Evolutionary conservation across 2,888 invertebrate species (phyloP).

Genomic region (Andrena minutula): DNA sequence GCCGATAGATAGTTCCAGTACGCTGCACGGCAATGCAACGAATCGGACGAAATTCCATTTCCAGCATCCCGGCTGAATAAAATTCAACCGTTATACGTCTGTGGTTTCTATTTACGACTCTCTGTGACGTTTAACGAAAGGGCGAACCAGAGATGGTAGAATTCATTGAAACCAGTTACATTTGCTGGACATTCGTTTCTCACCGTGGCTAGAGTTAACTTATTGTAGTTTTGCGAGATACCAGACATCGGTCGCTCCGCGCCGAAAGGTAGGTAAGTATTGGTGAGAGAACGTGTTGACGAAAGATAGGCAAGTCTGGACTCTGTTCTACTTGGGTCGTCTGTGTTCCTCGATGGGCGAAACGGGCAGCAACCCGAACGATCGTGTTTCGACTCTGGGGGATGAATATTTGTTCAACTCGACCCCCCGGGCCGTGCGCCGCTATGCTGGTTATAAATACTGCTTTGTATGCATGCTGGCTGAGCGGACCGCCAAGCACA

Average conservation of each 20-base stretch:
- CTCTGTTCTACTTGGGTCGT: too few relatives aligned
- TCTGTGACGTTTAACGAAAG: not conserved
- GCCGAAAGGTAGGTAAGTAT: too few relatives aligned
- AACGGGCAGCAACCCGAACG: slow-evolving; percentile 44
- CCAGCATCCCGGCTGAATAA: slow-evolving; percentile 10
- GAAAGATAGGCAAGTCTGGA: too few relatives aligned
- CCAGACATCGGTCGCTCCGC: too few relatives aligned
- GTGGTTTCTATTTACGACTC: slow-evolving; percentile 24
- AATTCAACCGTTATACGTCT: slow-evolving; percentile 2
- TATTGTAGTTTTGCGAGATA: not conserved
- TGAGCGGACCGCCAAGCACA: slow-evolving; percentile 75
- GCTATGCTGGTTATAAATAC: slow-evolving; percentile 75
- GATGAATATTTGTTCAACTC: slow-evolving; percentile 73
- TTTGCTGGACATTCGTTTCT: not conserved
- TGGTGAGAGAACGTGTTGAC: too few relatives aligned
- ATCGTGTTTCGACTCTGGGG: slow-evolving; percentile 67
- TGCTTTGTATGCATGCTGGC: slow-evolving; percentile 79
- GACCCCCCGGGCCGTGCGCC: slow-evolving; percentile 47
- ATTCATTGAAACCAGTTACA: slow-evolving; percentile 11
- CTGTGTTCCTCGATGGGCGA: not conserved
- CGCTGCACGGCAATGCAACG: slow-evolving; percentile 22
- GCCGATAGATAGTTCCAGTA: slow-evolving; percentile 37
- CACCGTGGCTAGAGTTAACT: not conserved
- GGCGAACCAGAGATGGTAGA: slow-evolving; percentile 4
- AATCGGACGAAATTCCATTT: slow-evolving; percentile 21